These are phyloP conservation scores for Trogon surrucura DNA, from an alignment of 2,113 vertebrate genomes.

Conservation along the genomic window DNA sequence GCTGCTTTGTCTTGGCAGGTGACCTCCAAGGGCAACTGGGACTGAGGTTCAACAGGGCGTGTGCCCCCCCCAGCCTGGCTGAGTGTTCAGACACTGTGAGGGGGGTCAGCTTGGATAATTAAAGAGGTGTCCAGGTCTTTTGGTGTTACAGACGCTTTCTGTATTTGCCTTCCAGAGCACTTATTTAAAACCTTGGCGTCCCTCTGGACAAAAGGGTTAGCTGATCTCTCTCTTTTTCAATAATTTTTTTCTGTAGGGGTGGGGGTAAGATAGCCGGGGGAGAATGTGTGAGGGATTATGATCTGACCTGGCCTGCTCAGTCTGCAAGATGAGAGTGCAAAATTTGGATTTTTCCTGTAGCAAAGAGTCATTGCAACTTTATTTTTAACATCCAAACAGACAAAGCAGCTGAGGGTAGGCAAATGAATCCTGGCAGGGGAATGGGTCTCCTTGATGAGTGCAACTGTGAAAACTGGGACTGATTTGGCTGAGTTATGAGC, in stretches of 20 bases:
- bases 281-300: neutral
- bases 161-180: neutral
- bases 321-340: neutral
- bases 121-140: neutral
- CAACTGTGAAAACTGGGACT: neutral
- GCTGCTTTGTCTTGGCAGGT: neutral
- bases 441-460: neutral
- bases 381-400: neutral
- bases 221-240: accelerated
- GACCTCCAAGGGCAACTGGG: neutral
- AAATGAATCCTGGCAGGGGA: neutral
- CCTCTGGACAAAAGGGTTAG: neutral
- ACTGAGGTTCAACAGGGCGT: accelerated
- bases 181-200: neutral
- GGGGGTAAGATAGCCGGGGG: neutral
- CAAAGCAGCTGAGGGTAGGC: neutral
- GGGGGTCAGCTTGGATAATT: neutral
- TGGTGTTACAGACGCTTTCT: neutral
- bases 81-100: neutral
- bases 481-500: neutral
- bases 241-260: neutral
- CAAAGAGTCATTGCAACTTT: neutral
- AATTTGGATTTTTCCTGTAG: neutral
- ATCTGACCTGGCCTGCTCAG: neutral
- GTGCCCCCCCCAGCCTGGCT: neutral